Percentiles rank a stretch among this genome's conserved stretches.
Conservation (phyloP, 2,888 invertebrate genomes). For the Oscheius myriophilus region DNA sequence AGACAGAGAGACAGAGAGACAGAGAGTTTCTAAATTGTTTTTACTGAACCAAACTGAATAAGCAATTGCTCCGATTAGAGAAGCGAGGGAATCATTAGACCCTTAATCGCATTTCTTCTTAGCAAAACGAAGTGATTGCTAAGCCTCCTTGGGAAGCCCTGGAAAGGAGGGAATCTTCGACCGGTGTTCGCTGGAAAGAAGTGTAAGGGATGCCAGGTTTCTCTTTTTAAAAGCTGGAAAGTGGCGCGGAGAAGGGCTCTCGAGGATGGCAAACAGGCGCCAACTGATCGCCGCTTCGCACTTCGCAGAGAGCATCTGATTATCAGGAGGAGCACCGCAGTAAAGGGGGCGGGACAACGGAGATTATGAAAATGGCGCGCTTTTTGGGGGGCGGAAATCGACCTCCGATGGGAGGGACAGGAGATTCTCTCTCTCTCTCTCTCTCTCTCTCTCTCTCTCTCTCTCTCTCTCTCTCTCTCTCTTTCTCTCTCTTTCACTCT, state of each 20-base stretch:
- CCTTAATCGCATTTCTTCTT: too few species aligned
- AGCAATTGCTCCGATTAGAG: too few species aligned
- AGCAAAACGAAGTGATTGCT: too few species aligned
- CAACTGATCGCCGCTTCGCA: constrained; percentile 22
- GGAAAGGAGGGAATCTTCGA: constrained; percentile 32
- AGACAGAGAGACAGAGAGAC: too few species aligned
- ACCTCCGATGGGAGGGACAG: too few species aligned
- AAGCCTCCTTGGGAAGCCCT: constrained; percentile 23
- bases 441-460: constrained; percentile 26
- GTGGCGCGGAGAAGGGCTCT: background rate
- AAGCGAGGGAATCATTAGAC: too few species aligned
- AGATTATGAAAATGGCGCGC: constrained; percentile 16
- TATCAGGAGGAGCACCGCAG: constrained; percentile 25
- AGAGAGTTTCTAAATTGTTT: too few species aligned
- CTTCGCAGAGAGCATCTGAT: constrained; percentile 23
- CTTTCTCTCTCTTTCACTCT: constrained; percentile 22
- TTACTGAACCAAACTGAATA: too few species aligned
- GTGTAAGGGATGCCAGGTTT: constrained; percentile 32
- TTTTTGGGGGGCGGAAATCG: constrained; percentile 6
- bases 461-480: constrained; percentile 21
- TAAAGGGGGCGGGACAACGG: constrained; percentile 27
- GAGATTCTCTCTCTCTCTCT: constrained; percentile 21
- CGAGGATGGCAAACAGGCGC: constrained; percentile 24
- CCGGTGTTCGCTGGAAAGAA: constrained; percentile 36
- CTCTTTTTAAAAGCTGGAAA: background rate